Percentiles rank a stretch among this genome's conserved stretches.
phyloP scores from a whole-genome alignment of 1,140 invertebrate genomes.

The Anoplolepis gracilipes region DNA sequence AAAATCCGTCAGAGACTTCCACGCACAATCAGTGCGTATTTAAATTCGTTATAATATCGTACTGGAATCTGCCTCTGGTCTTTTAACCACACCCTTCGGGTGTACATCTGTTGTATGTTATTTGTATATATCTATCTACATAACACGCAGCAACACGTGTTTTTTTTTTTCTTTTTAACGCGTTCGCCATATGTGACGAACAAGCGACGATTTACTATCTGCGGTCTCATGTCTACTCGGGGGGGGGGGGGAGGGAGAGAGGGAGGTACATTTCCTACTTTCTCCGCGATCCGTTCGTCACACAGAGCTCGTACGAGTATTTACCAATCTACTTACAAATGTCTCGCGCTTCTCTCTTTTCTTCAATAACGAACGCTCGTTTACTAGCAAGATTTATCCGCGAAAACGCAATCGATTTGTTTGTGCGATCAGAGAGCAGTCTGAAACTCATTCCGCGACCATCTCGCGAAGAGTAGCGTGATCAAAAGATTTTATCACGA shows the following conservation, averaged over 20 bases:
- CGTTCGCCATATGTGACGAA: conserved; percentile 26
- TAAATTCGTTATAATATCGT: conserved; percentile 2
- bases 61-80: neutral
- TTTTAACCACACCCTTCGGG: neutral
- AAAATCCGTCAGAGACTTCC: neutral
- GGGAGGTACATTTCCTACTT: conserved; percentile 69
- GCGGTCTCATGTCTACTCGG: conserved; percentile 22
- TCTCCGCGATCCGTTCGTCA: conserved; percentile 57
- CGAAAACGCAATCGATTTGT: neutral
- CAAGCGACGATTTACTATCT: conserved; percentile 40
- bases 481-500: neutral
- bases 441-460: neutral
- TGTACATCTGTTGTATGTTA: neutral
- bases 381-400: conserved; percentile 29
- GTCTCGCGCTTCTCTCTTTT: neutral
- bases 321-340: conserved; percentile 46
- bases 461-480: neutral
- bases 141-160: neutral
- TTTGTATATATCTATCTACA: conserved; percentile 18
- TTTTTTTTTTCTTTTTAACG: neutral
- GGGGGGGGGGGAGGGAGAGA: conserved; percentile 10
- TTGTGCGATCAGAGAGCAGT: conserved; percentile 22
- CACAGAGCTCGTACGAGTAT: conserved; percentile 39
- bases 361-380: neutral
- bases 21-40: neutral